phyloP scores from a whole-genome alignment of 2,888 invertebrate species.

The Cephus pulcher region DNA sequence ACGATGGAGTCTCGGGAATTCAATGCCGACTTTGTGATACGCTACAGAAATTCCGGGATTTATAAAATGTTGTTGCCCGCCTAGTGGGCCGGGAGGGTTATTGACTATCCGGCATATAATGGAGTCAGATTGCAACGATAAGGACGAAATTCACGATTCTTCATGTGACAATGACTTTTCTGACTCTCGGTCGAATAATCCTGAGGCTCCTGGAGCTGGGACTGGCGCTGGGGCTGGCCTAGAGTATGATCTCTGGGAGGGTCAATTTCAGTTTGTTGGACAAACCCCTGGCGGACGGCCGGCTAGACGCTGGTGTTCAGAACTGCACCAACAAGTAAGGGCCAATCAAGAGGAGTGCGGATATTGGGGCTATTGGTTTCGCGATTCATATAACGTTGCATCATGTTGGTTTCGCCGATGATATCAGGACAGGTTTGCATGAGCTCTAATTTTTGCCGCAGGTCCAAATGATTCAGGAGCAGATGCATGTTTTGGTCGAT shows the following conservation, averaged over 20 bases:
- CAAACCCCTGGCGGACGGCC: slow-evolving; percentile 51
- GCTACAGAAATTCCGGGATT: too few relatives aligned
- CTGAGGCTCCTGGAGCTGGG: slow-evolving; percentile 27
- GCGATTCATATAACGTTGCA: too few relatives aligned
- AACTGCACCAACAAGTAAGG: slow-evolving; percentile 74
- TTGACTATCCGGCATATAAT: slow-evolving; percentile 12
- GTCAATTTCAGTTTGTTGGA: slow-evolving; percentile 87
- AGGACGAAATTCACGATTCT: slow-evolving; percentile 20
- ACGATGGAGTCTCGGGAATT: too few relatives aligned
- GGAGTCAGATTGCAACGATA: slow-evolving; percentile 37
- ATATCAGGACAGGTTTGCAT: too few relatives aligned
- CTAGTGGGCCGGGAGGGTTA: too few relatives aligned
- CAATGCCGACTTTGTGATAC: too few relatives aligned
- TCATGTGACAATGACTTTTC: neutral
- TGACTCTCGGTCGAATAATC: neutral
- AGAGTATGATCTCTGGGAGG: slow-evolving; percentile 91
- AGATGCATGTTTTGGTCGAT: slow-evolving; percentile 89
- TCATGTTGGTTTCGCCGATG: too few relatives aligned
- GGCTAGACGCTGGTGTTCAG: slow-evolving; percentile 69
- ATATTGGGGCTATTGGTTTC: too few relatives aligned
- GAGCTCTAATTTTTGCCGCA: slow-evolving; percentile 64
- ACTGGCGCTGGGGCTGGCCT: slow-evolving; percentile 73
- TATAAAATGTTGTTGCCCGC: too few relatives aligned
- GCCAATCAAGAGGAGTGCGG: slow-evolving; percentile 22
- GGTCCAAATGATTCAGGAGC: slow-evolving; percentile 93